phyloP scores from a whole-genome alignment of 2,797 vertebrate genomes.

The Sebastes vulpes region DNA sequence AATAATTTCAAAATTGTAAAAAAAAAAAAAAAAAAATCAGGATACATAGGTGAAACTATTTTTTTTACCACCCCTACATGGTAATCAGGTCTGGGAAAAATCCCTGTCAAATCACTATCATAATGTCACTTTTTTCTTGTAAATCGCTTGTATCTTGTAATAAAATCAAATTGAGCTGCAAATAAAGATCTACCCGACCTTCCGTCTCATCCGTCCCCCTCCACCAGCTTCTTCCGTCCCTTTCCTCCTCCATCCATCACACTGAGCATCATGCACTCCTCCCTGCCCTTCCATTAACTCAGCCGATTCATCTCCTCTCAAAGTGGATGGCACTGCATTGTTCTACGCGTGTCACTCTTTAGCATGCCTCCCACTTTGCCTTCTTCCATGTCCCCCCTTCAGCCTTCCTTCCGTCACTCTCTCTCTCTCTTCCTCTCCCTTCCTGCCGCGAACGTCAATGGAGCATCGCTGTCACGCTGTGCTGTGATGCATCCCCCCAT shows the following conservation, averaged over 20 bases:
- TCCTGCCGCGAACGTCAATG: constrained; percentile 40
- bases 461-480: constrained; percentile 43
- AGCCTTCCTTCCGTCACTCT: not conserved
- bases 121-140: not conserved
- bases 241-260: constrained; percentile 22
- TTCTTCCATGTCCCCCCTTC: not conserved
- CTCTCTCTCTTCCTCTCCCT: not conserved
- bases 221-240: not conserved
- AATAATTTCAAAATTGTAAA: no score
- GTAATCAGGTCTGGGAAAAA: not conserved
- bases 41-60: no score
- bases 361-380: not conserved
- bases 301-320: not conserved
- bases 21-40: no score
- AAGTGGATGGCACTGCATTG: not conserved
- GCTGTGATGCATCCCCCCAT: constrained; percentile 36
- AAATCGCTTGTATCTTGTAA: not conserved
- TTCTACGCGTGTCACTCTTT: not conserved
- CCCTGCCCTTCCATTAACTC: not conserved
- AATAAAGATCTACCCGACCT: not conserved
- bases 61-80: not conserved
- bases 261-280: not conserved
- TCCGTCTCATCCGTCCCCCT: not conserved
- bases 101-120: not conserved
- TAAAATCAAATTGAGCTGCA: not conserved